Conservation (phyloP, 2,888 invertebrate genomes). For the Leptinotarsa tumamoca region DNA sequence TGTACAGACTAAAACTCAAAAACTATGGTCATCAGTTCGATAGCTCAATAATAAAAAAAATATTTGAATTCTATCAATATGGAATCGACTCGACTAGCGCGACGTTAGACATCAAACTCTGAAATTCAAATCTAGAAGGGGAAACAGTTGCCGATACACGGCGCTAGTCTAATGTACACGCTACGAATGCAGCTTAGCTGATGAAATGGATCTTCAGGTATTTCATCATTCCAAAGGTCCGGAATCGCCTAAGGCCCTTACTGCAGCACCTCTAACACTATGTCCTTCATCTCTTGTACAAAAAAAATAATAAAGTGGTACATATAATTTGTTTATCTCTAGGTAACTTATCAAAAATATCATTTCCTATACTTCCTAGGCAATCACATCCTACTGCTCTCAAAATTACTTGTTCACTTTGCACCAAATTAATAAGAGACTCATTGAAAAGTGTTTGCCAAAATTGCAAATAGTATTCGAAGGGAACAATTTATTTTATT, state of each 20-base stretch:
- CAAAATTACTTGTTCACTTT: constrained; percentile 68
- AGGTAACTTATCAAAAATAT: constrained; percentile 77
- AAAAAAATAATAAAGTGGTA: constrained; percentile 81
- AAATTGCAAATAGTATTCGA: constrained; percentile 59
- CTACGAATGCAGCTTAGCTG: constrained; percentile 65
- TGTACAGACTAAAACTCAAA: constrained; percentile 43
- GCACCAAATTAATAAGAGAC: constrained; percentile 72
- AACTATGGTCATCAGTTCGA: constrained; percentile 49
- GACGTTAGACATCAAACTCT: constrained; percentile 42
- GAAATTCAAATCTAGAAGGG: constrained; percentile 20
- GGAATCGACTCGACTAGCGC: constrained; percentile 35
- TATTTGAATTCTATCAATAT: constrained; percentile 36
- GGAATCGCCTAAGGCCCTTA: constrained; percentile 89
- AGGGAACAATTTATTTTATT: constrained; percentile 31
- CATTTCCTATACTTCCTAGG: constrained; percentile 81
- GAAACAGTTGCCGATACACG: not conserved
- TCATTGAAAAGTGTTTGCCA: constrained; percentile 76
- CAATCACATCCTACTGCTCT: constrained; percentile 80
- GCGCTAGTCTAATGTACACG: constrained; percentile 24
- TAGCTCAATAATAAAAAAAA: constrained; percentile 43
- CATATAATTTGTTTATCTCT: constrained; percentile 77
- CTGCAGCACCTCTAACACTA: constrained; percentile 81
- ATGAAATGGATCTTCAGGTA: constrained; percentile 91
- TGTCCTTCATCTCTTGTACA: constrained; percentile 79
- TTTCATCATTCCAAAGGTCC: constrained; percentile 98